Base-by-base conservation (phyloP, 2,888 invertebrate species). In the Pollenia labialis region DNA sequence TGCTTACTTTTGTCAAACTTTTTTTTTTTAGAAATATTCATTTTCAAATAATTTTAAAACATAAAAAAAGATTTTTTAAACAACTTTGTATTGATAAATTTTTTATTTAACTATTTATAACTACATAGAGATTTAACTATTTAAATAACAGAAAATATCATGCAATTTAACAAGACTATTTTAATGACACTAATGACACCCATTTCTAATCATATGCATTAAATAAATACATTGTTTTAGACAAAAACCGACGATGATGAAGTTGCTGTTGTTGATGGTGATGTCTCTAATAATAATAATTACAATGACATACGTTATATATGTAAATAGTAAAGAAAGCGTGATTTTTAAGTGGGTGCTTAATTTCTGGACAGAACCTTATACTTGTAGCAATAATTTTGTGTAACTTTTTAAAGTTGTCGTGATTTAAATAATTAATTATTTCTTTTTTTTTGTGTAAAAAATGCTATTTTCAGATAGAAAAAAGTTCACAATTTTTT, bases 301-400 rank as follows among this genome's bases (percentile, higher is more conserved):
- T 50, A 64, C 16, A 76, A 69, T 54, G 68, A 46, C 58, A 76
- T 69, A 62, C 54, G 46, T 40, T 76, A 16, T 66, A 14, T n/a
- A n/a, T n/a, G n/a, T n/a, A n/a, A n/a, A n/a, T 60, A 54, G 4
- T 14, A 42, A 3, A 69, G 11, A 62, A 23, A 77, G 60, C 81
- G 54, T 81, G 85, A 85, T 60, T 54, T 69, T 68, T 56, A 66
- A 79, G 75, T 85, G 80, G 80, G 76, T 75, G 82, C 52, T 71
- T 76, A 54, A 66, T 80, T 76, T 80, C 71, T 64, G 56, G 76
- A 83, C 86, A 80, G 75, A 86, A 86, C 85, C 77, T 79, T 74
- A 81, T 82, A 82, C 85, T 85, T 81, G 74, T 48, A 54, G 23
- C 42, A 68, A 68, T 18, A 23, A 11, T 58, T 81, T 44, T 56